Evolutionary conservation across 2,888 invertebrate species (phyloP), one percentile per base, ranked within the genome.

Genomic region (Lasioglossum vierecki): DNA sequence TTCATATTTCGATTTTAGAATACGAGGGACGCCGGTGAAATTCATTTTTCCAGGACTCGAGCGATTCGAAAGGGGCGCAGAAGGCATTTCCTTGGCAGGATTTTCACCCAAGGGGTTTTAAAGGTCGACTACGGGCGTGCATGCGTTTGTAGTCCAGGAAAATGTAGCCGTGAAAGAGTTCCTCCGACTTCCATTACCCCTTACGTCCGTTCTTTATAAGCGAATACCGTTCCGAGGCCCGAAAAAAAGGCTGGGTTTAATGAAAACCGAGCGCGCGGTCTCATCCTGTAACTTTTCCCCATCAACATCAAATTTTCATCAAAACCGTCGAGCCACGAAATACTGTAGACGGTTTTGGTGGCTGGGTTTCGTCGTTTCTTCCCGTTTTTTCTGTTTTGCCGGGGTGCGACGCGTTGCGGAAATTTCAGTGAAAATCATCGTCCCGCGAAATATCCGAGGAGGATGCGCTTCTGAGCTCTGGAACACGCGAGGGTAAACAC

Each of bases 241-340:
- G 11, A n/a, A 57, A 22, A 70, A 70, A 70, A n/a, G 41, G n/a
- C 41, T 15, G 30, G n/a, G 70, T 68, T 53, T 68, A 77, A 68
- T 77, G 68, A 70, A 41, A 77, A 49, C 49, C 68, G 26, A 4
- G 73, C 15, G 49, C 9, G 49, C 18, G 18, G 30, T 49, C 49
- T 73, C 70, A 13, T 11, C 73, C 68, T 35, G 26, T 76, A 46
- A 41, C 39, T 41, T 68, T 30, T 13, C 68, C 11, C 26, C 68
- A 53, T 77, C 77, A 66, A 46, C 77, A 53, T 68, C 46, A 57
- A 76, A 80, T 80, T 80, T 80, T 66, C 66, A 66, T 49, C 26
- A 76, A 66, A 68, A 53, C 39, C 75, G 60, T 75, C 75, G 75
- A 68, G 39, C 75, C 60, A 46, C 60, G 75, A 66, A 49, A 75